Percentiles rank a stretch among this genome's conserved stretches.
Evolutionary conservation across 37 sponge, comb jelly and placozoan genomes (phyloP).

Genomic region (Trichoplax adhaerens): DNA sequence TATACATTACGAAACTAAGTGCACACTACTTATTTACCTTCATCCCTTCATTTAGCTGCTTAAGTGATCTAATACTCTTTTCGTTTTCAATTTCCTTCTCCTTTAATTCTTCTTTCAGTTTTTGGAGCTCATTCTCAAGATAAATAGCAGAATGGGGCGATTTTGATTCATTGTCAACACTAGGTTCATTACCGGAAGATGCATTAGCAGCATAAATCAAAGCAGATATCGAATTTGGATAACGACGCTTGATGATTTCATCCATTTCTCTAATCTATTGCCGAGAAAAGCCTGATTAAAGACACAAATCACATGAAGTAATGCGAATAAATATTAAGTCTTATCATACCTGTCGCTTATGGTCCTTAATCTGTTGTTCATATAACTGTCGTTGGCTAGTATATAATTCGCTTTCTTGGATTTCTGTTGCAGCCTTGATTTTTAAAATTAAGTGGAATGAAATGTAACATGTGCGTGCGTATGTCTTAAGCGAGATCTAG

Average conservation of each 20-base stretch:
- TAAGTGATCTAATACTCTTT: slow-evolving; percentile 11
- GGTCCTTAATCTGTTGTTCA: too few species aligned
- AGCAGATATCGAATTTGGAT: slow-evolving; percentile 60
- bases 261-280: slow-evolving; percentile 35
- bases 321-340: too few species aligned
- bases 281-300: too few species aligned
- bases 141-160: slow-evolving; percentile 8
- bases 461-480: too few species aligned
- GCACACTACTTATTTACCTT: slow-evolving; percentile 25
- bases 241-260: slow-evolving; percentile 28
- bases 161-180: background rate
- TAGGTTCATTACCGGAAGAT: background rate
- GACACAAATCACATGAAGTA: too few species aligned
- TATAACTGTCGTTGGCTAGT: too few species aligned
- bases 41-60: slow-evolving; percentile 31
- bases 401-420: too few species aligned
- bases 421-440: too few species aligned
- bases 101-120: slow-evolving; percentile 21
- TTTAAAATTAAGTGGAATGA: too few species aligned
- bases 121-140: slow-evolving; percentile 20
- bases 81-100: slow-evolving; percentile 21
- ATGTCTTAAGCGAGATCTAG: too few species aligned
- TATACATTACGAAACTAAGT: background rate
- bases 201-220: slow-evolving; percentile 27
- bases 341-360: too few species aligned